A percentile compares a stretch with the other conserved stretches of the same genome.
phyloP scores from a whole-genome alignment of 2,888 invertebrate species.

The Hipparchia sbordonii region DNA sequence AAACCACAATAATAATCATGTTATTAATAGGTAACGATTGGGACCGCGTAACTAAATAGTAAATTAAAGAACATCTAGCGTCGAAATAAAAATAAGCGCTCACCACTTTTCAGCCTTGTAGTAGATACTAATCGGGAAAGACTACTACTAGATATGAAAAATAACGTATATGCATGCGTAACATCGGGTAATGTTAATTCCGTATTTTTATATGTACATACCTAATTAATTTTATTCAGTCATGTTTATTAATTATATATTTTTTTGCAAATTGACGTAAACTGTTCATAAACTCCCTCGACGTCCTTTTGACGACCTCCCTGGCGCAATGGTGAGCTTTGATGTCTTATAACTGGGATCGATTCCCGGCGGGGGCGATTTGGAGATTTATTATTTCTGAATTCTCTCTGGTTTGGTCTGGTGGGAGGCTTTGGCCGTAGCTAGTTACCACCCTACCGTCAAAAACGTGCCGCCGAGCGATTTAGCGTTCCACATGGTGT shows the following conservation, averaged over 20 bases:
- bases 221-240: constrained; percentile 8
- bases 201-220: neutral
- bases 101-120: neutral
- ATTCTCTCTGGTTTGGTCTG: too few species aligned
- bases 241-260: constrained; percentile 18
- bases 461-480: too few species aligned
- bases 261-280: constrained; percentile 18
- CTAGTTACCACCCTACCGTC: too few species aligned
- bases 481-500: too few species aligned
- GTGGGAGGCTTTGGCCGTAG: too few species aligned
- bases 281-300: too few species aligned
- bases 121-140: neutral
- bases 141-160: neutral
- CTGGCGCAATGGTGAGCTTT: too few species aligned
- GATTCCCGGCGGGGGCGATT: too few species aligned
- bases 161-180: neutral
- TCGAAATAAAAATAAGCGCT: neutral
- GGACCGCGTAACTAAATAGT: neutral
- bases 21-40: neutral
- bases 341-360: too few species aligned
- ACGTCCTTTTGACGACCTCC: too few species aligned
- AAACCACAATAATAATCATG: too few species aligned
- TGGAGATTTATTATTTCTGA: too few species aligned
- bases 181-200: constrained; percentile 11
- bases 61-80: neutral